phyloP scores from a whole-genome alignment of 2,888 invertebrate species.

The Drosophila colorata region DNA sequence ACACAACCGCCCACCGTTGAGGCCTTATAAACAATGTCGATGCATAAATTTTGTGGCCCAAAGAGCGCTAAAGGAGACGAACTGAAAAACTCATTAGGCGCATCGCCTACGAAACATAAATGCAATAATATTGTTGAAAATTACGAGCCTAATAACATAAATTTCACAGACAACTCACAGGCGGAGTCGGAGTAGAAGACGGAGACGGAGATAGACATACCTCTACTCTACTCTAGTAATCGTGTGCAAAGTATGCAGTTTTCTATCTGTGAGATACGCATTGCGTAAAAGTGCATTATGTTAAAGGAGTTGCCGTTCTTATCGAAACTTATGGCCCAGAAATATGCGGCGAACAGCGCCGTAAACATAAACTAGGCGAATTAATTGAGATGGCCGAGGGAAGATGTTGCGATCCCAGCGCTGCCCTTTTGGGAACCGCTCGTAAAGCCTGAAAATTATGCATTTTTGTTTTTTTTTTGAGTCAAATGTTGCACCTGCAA shows the following conservation, averaged over 20 bases:
- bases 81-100: conserved; percentile 74
- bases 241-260: conserved; percentile 25
- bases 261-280: conserved; percentile 70
- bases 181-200: neutral
- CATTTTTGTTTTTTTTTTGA: conserved; percentile 62
- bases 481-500: conserved; percentile 68
- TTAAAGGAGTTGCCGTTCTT: conserved; percentile 53
- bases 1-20: conserved; percentile 45
- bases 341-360: conserved; percentile 61
- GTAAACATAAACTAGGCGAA: conserved; percentile 76
- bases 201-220: neutral
- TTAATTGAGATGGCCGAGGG: conserved; percentile 66
- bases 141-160: conserved; percentile 77
- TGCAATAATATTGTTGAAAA: conserved; percentile 73
- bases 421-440: conserved; percentile 36
- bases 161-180: conserved; percentile 44
- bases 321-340: conserved; percentile 70
- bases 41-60: conserved; percentile 68
- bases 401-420: conserved; percentile 5
- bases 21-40: conserved; percentile 66
- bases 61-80: conserved; percentile 34
- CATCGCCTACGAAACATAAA: conserved; percentile 75
- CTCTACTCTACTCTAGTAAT: neutral
- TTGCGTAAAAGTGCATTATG: conserved; percentile 70
- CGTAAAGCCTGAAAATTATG: conserved; percentile 74